Evolutionary conservation across 2,113 vertebrate genomes (phyloP).

Genomic region (Rhinichthys klamathensis): DNA sequence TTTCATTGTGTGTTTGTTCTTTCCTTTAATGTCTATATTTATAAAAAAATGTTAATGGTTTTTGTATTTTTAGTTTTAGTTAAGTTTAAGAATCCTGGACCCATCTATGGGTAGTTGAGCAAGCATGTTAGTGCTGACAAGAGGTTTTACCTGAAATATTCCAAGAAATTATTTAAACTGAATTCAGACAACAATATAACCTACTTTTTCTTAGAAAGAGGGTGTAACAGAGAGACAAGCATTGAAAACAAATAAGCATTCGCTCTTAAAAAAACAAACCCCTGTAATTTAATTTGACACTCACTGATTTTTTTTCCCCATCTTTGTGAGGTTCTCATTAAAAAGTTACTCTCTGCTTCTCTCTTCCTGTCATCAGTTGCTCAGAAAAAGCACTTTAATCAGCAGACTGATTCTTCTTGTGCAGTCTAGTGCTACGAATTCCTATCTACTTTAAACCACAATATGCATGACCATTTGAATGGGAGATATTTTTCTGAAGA

Average conservation of each 20-base stretch:
- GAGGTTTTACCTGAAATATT: neutral
- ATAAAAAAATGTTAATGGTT: too few relatives aligned
- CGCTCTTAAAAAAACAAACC: neutral
- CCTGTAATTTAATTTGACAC: neutral
- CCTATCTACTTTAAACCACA: neutral
- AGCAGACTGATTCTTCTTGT: constrained; percentile 1
- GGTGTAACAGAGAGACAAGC: neutral
- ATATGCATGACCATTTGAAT: neutral
- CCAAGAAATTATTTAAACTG: neutral
- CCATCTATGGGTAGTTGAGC: neutral
- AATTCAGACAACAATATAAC: neutral
- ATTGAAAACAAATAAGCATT: neutral
- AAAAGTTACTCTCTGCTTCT: constrained; percentile 13
- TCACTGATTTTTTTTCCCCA: neutral
- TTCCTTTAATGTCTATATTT: too few relatives aligned
- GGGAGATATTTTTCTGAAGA: neutral
- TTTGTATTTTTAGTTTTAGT: neutral
- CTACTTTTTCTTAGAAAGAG: neutral
- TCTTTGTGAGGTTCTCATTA: constrained; percentile 18
- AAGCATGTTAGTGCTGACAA: neutral
- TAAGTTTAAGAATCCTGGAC: too few relatives aligned
- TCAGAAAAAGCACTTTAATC: neutral
- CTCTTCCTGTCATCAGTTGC: neutral
- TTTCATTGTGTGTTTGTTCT: neutral
- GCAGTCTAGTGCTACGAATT: neutral